Evolutionary conservation across 2,797 vertebrate genomes (phyloP).

Genomic region (Danio aesculapii): DNA sequence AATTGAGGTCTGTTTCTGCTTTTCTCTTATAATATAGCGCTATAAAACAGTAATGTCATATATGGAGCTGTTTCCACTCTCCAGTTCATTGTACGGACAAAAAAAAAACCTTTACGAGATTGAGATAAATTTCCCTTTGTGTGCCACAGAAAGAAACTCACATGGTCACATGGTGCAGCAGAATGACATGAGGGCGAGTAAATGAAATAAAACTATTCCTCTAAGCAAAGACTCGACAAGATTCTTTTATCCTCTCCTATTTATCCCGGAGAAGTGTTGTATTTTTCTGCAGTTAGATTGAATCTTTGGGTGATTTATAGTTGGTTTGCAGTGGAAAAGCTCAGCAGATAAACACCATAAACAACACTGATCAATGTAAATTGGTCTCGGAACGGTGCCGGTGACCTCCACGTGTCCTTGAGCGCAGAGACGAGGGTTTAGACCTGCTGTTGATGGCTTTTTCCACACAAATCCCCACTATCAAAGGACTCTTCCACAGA

Average conservation of each 20-base stretch:
- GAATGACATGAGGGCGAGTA: background rate
- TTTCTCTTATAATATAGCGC: background rate
- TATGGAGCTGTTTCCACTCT: background rate
- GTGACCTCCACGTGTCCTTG: slow-evolving; percentile 75
- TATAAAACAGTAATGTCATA: background rate
- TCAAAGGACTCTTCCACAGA: slow-evolving; percentile 21
- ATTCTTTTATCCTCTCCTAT: slow-evolving; percentile 49
- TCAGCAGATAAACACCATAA: slow-evolving; percentile 65
- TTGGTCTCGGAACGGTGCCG: slow-evolving; percentile 65
- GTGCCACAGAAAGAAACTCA: background rate
- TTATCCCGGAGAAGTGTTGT: slow-evolving; percentile 44
- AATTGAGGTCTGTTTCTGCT: no score
- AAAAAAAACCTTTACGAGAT: background rate
- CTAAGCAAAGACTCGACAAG: slow-evolving; percentile 28
- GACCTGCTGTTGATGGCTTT: slow-evolving; percentile 43
- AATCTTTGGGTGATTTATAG: slow-evolving; percentile 71
- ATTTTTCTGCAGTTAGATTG: slow-evolving; percentile 62
- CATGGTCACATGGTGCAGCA: background rate
- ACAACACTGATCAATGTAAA: slow-evolving; percentile 76
- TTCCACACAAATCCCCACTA: slow-evolving; percentile 27
- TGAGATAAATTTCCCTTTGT: background rate
- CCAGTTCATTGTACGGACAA: background rate
- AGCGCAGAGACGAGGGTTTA: slow-evolving; percentile 52
- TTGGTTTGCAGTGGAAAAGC: slow-evolving; percentile 61
- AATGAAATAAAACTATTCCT: slow-evolving; percentile 26